Evolutionary conservation across 2,888 invertebrate species (phyloP).

Genomic region (Scelioninae gen. 2): DNA sequence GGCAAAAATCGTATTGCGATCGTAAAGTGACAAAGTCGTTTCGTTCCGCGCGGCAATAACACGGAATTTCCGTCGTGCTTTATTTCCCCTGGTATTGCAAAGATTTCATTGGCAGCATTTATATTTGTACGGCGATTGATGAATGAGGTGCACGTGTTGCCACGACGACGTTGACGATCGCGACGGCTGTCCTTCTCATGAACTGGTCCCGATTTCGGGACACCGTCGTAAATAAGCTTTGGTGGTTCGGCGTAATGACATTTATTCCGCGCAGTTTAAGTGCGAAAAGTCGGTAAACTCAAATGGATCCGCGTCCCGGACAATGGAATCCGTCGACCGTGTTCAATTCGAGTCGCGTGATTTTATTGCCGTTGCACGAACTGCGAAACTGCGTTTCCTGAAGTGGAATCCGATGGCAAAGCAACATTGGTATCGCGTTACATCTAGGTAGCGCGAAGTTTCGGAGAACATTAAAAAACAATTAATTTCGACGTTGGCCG

Average conservation of each 20-base stretch:
- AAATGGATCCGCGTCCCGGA: conserved; percentile 12
- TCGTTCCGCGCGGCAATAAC: conserved; percentile 31
- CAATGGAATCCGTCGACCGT: conserved; percentile 25
- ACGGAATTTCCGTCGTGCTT: conserved; percentile 35
- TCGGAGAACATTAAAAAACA: conserved; percentile 29
- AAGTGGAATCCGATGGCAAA: conserved; percentile 19
- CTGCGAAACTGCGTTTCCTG: conserved; percentile 22
- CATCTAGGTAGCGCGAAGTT: conserved; percentile 8
- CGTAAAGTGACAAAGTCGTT: conserved; percentile 45
- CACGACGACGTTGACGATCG: conserved; percentile 46
- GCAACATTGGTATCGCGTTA: conserved; percentile 4
- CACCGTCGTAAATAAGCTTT: conserved; percentile 65
- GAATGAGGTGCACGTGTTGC: conserved; percentile 56
- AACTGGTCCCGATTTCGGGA: conserved; percentile 59
- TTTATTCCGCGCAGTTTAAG: conserved; percentile 64
- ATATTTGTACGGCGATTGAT: conserved; percentile 52
- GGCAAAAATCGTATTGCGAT: conserved; percentile 40
- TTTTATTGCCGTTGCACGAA: conserved; percentile 26
- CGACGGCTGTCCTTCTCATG: conserved; percentile 63
- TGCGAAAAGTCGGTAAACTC: conserved; percentile 51
- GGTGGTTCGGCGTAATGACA: conserved; percentile 63
- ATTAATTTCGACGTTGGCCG: conserved; percentile 8
- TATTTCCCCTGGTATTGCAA: conserved; percentile 40
- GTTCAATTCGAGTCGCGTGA: conserved; percentile 19
- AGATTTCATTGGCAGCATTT: conserved; percentile 54